Evolutionary conservation across 2,888 invertebrate species (phyloP).

Genomic region (Catocala fraxini): DNA sequence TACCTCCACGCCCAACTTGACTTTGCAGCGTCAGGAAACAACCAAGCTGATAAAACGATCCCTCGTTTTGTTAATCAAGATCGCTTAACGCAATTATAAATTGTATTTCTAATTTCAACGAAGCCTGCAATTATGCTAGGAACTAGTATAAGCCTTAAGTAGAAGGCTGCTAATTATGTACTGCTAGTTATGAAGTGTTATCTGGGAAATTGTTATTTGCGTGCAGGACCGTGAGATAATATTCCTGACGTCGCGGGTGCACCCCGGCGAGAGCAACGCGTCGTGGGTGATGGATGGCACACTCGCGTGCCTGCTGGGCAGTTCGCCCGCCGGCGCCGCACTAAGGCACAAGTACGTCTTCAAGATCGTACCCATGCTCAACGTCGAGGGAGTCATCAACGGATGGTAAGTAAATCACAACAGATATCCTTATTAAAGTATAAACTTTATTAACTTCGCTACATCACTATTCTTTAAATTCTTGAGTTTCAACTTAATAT

Average conservation of each 20-base stretch:
- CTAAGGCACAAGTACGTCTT: conserved; percentile 92
- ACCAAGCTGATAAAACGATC: too few species aligned
- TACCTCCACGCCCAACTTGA: too few species aligned
- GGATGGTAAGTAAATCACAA: conserved; percentile 90
- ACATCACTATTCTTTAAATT: conserved; percentile 84
- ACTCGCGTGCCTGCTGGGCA: conserved; percentile 89
- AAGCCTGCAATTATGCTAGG: too few species aligned
- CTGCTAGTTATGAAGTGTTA: too few species aligned
- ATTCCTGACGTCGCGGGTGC: conserved; percentile 93
- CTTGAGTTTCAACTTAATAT: conserved; percentile 83
- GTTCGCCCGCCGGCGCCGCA: conserved; percentile 85
- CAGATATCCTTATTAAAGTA: conserved; percentile 62
- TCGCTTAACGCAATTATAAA: too few species aligned
- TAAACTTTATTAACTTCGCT: conserved; percentile 82
- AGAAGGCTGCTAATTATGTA: too few species aligned
- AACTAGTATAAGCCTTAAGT: too few species aligned
- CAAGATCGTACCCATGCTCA: conserved; percentile 96
- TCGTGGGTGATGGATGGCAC: conserved; percentile 96
- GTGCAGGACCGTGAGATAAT: conserved; percentile 89
- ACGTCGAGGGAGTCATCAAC: conserved; percentile 95
- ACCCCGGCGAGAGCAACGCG: conserved; percentile 96
- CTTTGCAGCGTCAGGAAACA: too few species aligned
- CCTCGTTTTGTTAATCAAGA: too few species aligned
- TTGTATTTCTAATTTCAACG: too few species aligned
- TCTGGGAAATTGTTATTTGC: neutral